These are phyloP conservation scores for Babyrousa celebensis DNA, from an alignment of 2,797 vertebrate genomes.

Conservation along the genomic window DNA sequence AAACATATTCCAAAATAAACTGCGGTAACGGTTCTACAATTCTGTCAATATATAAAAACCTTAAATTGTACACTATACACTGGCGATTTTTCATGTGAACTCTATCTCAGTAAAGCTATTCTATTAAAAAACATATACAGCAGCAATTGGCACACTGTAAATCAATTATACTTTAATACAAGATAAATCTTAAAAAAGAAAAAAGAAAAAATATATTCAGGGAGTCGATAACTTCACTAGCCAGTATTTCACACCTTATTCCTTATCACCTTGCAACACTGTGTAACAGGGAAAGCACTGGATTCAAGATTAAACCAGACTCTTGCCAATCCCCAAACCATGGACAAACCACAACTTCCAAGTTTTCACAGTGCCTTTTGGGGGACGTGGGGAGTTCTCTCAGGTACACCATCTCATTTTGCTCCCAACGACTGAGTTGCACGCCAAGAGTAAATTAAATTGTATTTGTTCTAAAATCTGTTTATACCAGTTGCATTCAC, in stretches of 20 bases:
- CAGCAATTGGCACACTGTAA: no score
- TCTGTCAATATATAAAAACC: not conserved
- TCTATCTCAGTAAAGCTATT: slow-evolving; percentile 11
- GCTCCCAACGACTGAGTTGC: not conserved
- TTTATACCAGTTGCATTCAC: slow-evolving; percentile 26
- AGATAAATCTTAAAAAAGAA: not conserved
- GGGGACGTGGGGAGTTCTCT: not conserved
- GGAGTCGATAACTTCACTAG: not conserved
- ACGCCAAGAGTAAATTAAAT: not conserved
- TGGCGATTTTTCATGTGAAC: not conserved
- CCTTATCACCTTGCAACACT: not conserved
- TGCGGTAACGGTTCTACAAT: not conserved
- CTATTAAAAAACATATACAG: not conserved
- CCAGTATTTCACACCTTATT: not conserved
- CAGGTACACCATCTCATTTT: not conserved
- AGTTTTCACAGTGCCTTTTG: not conserved
- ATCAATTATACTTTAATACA: no score
- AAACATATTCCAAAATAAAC: slow-evolving; percentile 15
- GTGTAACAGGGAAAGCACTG: not conserved
- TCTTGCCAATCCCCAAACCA: not conserved
- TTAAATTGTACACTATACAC: not conserved
- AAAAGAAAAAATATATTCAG: not conserved
- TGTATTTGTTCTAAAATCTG: slow-evolving; percentile 26
- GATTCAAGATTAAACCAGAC: slow-evolving; percentile 17
- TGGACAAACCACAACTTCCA: not conserved